Evolutionary conservation across 1,140 invertebrate genomes (phyloP).

Genomic region (Lordiphosa clarofinis): DNA sequence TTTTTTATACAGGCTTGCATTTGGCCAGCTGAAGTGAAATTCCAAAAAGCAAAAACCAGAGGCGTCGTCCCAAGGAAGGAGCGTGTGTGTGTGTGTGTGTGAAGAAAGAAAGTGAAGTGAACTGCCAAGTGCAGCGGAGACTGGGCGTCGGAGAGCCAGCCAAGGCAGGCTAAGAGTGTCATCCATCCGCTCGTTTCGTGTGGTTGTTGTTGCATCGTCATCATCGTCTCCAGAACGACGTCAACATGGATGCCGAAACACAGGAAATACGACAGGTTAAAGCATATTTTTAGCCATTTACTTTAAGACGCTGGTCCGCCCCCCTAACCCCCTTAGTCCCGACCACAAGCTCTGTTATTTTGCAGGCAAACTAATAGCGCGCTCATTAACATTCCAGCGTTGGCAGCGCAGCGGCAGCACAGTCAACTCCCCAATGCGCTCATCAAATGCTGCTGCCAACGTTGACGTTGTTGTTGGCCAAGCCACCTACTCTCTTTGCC

Average conservation of each 20-base stretch:
- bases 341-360: constrained; percentile 2
- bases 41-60: constrained; percentile 33
- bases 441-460: constrained; percentile 35
- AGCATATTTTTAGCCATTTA: constrained; percentile 35
- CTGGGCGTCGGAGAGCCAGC: constrained; percentile 69
- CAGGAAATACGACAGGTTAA: constrained; percentile 79
- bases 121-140: constrained; percentile 61
- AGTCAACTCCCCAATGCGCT: constrained; percentile 45
- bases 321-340: background rate
- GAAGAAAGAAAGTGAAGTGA: constrained; percentile 55
- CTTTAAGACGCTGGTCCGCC: constrained; percentile 1
- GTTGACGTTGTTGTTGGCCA: constrained; percentile 18
- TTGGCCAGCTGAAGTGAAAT: constrained; percentile 57
- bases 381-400: constrained; percentile 69
- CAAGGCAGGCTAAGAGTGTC: constrained; percentile 40
- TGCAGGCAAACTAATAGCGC: constrained; percentile 44
- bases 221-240: constrained; percentile 21
- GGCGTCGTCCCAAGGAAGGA: constrained; percentile 28
- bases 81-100: constrained; percentile 28
- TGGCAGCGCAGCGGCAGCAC: constrained; percentile 27
- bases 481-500: constrained; percentile 74
- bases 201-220: constrained; percentile 5
- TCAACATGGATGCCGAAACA: constrained; percentile 74
- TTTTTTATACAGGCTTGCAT: constrained; percentile 45
- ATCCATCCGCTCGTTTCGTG: constrained; percentile 21